Percentiles rank a stretch among this genome's conserved stretches.
phyloP scores from a whole-genome alignment of 2,888 invertebrate genomes.

The Entomobrya proxima region DNA sequence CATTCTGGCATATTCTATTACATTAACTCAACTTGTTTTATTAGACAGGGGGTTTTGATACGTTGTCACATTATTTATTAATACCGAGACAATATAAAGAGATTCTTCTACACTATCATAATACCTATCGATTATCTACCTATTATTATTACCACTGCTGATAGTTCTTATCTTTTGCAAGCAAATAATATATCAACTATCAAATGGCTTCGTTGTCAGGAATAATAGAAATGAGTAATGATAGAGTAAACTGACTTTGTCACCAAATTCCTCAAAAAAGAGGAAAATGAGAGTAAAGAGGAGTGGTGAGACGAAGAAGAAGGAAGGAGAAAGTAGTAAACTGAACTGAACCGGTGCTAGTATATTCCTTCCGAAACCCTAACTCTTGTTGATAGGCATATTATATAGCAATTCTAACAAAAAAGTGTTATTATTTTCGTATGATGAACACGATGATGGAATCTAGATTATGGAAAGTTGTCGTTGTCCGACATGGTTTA shows the following conservation, averaged over 20 bases:
- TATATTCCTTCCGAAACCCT: no score
- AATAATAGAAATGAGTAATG: slow-evolving; percentile 43
- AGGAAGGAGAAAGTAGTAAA: not conserved
- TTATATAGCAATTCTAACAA: no score
- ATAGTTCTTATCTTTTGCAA: not conserved
- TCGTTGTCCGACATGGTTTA: slow-evolving; percentile 10
- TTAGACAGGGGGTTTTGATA: not conserved
- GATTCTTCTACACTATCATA: not conserved
- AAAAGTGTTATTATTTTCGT: no score
- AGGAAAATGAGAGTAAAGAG: not conserved
- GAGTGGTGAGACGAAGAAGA: not conserved
- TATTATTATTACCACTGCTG: not conserved
- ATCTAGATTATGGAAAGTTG: not conserved
- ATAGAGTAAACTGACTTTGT: slow-evolving; percentile 55
- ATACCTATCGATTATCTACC: not conserved
- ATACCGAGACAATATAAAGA: not conserved
- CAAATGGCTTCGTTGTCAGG: slow-evolving; percentile 24
- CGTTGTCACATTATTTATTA: slow-evolving; percentile 1
- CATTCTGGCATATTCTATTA: no score
- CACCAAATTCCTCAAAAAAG: slow-evolving; percentile 49
- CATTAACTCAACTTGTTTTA: slow-evolving; percentile 10
- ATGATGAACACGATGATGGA: not conserved
- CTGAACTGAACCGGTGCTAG: no score
- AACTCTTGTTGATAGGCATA: no score
- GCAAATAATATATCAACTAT: not conserved